A percentile compares a stretch with the other conserved stretches of the same genome.
phyloP scores from a whole-genome alignment of 2,888 invertebrate genomes.

The Eupithecia insigniata region DNA sequence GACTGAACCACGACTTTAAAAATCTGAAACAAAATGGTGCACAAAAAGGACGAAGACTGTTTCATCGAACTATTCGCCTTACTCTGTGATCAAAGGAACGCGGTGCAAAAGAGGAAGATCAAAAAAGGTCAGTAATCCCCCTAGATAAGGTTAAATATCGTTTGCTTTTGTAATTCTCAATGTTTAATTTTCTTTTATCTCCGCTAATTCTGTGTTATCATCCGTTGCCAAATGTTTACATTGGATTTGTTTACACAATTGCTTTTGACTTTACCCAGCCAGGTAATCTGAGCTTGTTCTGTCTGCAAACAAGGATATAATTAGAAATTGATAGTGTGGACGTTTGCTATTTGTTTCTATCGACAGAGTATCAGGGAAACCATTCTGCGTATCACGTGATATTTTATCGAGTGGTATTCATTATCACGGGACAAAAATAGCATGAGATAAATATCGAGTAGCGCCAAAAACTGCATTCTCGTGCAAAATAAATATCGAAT shows the following conservation, averaged over 20 bases:
- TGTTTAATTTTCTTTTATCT: slow-evolving; percentile 19
- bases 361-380: too few species aligned
- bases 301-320: background rate
- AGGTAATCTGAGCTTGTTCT: background rate
- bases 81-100: slow-evolving; percentile 65
- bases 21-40: slow-evolving; percentile 62
- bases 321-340: background rate
- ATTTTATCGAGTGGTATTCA: too few species aligned
- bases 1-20: background rate
- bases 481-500: too few species aligned
- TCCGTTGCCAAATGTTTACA: slow-evolving; percentile 11
- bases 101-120: slow-evolving; percentile 51
- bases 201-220: slow-evolving; percentile 8
- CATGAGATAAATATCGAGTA: too few species aligned
- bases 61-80: slow-evolving; percentile 65
- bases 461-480: too few species aligned
- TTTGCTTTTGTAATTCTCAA: slow-evolving; percentile 36
- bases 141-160: slow-evolving; percentile 40
- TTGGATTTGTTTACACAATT: background rate
- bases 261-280: background rate
- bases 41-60: slow-evolving; percentile 66
- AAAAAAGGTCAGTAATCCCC: slow-evolving; percentile 60
- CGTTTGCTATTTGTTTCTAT: background rate
- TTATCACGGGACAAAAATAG: too few species aligned
- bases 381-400: too few species aligned